phyloP scores from a whole-genome alignment of 2,888 invertebrate species.

The Synergus itoensis region DNA sequence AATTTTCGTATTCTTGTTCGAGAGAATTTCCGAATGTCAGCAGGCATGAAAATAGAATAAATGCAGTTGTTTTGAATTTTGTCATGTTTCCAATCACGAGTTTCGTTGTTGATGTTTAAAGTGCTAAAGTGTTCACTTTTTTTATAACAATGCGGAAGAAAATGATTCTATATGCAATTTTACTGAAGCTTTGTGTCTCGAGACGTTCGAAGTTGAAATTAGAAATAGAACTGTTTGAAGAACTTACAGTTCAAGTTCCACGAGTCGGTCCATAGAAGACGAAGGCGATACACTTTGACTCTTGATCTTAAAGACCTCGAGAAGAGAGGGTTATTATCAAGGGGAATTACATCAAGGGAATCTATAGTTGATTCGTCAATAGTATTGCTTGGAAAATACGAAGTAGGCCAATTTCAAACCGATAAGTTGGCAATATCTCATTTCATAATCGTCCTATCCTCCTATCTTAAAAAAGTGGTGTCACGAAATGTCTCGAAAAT shows the following conservation, averaged over 20 bases:
- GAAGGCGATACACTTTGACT: conserved; percentile 36
- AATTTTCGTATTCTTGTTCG: background rate
- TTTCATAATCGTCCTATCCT: too few relatives aligned
- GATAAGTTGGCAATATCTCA: background rate
- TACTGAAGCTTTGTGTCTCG: background rate
- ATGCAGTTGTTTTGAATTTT: background rate
- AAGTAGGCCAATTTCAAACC: background rate
- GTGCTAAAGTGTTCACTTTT: background rate
- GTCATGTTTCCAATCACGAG: background rate
- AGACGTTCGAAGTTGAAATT: background rate
- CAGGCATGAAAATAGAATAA: background rate
- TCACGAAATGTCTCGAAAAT: too few relatives aligned
- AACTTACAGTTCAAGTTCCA: conserved; percentile 33
- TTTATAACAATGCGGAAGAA: conserved; percentile 18
- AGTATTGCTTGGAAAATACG: conserved; percentile 7
- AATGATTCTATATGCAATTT: background rate
- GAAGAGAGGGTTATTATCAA: conserved; percentile 32
- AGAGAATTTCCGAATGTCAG: background rate
- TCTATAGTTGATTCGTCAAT: background rate
- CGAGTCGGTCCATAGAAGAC: background rate
- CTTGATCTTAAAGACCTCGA: conserved; percentile 7
- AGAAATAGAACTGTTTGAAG: conserved; percentile 20
- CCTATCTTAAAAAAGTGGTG: too few relatives aligned
- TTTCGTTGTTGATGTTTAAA: background rate
- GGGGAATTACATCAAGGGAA: conserved; percentile 1